These are phyloP conservation scores for Zoanthus solanderi DNA, from an alignment of 92 coral and sea anemone species.

Conservation along the genomic window DNA sequence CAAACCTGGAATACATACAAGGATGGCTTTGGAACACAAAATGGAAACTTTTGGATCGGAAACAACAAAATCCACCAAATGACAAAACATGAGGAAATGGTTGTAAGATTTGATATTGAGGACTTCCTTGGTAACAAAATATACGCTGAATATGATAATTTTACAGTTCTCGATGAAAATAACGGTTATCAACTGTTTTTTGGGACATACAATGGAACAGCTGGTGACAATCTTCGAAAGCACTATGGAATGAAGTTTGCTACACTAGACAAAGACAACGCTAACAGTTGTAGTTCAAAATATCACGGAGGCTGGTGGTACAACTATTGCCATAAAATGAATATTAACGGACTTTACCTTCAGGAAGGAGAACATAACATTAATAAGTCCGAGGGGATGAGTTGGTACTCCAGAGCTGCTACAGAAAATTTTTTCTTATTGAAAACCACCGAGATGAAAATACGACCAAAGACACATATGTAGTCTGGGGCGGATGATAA, in stretches of 20 bases:
- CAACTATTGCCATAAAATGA: not conserved
- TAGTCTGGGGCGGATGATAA: not conserved
- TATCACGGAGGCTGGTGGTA: constrained; percentile 25
- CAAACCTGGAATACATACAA: not conserved
- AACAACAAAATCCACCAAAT: not conserved
- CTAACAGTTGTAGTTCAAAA: not conserved
- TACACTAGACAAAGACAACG: constrained; percentile 2
- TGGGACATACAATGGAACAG: constrained; percentile 10
- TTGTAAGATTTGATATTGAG: constrained; percentile 24
- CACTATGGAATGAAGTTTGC: constrained; percentile 22
- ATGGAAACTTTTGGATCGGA: constrained; percentile 21
- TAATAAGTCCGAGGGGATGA: not conserved
- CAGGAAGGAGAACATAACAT: not conserved
- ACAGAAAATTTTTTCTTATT: not conserved
- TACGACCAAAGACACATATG: not conserved
- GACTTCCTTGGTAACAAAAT: not conserved
- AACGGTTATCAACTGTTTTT: not conserved
- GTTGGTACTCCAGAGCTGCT: not conserved
- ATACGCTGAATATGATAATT: constrained; percentile 7
- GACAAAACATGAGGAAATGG: not conserved
- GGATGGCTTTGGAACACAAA: not conserved
- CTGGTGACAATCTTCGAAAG: not conserved
- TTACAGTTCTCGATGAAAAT: not conserved
- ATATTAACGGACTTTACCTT: constrained; percentile 8
- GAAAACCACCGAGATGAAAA: constrained; percentile 28